These are phyloP conservation scores for Knipowitschia caucasica DNA, from an alignment of 2,797 vertebrate genomes.

Conservation along the genomic window DNA sequence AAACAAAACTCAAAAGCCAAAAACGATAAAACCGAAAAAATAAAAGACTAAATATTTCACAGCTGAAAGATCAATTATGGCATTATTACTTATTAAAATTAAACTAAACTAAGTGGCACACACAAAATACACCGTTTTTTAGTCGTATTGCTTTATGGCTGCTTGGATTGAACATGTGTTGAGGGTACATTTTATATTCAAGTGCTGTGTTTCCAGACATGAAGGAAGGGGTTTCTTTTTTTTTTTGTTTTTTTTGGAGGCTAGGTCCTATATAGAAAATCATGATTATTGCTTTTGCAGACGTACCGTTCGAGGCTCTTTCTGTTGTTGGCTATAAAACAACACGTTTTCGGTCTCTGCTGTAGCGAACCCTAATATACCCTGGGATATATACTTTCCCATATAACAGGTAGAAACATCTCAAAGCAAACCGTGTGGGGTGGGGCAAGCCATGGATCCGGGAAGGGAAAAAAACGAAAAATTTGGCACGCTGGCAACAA, in stretches of 20 bases:
- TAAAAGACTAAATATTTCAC: conserved; percentile 15
- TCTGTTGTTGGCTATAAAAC: too few species aligned
- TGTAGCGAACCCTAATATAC: conserved; percentile 12
- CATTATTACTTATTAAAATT: neutral
- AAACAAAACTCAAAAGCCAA: conserved; percentile 25
- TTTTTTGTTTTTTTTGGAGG: too few species aligned
- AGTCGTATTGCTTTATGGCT: conserved; percentile 8
- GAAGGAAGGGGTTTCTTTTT: conserved; percentile 13
- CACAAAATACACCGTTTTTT: neutral
- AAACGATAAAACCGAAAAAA: conserved; percentile 46
- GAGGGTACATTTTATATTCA: neutral
- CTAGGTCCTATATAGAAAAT: conserved; percentile 16
- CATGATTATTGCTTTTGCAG: conserved; percentile 58
- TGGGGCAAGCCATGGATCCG: conserved; percentile 3
- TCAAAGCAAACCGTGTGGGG: conserved; percentile 16
- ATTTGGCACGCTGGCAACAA: conserved; percentile 48
- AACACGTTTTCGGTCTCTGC: conserved; percentile 18
- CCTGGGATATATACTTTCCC: conserved; percentile 8
- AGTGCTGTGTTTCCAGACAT: neutral
- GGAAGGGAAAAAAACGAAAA: conserved; percentile 6
- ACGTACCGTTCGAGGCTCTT: conserved; percentile 4
- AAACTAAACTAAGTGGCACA: neutral
- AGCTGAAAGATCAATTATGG: neutral
- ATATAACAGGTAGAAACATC: conserved; percentile 10
- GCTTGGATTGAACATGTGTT: neutral